These are phyloP conservation scores for Dasyprocta punctata DNA, from an alignment of 2,113 vertebrate species.

Conservation along the genomic window DNA sequence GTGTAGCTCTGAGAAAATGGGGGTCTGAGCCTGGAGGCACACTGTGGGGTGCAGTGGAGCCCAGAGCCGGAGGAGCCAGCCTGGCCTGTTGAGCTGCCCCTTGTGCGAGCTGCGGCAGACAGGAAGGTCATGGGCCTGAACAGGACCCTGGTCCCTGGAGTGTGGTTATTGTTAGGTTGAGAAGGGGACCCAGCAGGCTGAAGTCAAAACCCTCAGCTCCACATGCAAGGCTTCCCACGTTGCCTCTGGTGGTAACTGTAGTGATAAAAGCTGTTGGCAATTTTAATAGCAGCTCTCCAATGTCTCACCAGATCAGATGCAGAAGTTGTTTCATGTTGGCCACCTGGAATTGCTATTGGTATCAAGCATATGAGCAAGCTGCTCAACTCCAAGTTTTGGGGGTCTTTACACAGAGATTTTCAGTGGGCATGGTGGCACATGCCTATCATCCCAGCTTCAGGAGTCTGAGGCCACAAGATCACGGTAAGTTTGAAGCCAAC, in stretches of 20 bases:
- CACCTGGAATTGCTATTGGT: neutral
- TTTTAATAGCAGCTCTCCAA: too few relatives aligned
- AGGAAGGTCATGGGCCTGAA: neutral
- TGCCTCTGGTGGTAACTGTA: accelerated
- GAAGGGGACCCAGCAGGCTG: neutral
- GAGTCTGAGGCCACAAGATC: neutral
- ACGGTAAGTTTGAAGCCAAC: neutral
- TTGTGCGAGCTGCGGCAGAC: neutral
- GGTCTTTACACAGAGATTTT: neutral
- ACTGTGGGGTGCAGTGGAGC: too few relatives aligned
- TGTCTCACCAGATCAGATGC: neutral
- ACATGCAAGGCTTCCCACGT: neutral
- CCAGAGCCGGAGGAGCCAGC: neutral
- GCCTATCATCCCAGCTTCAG: neutral
- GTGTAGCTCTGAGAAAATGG: too few relatives aligned
- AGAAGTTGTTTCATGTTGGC: neutral
- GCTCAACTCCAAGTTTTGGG: neutral
- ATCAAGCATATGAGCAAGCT: accelerated
- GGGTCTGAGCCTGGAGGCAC: neutral
- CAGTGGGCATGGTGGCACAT: neutral
- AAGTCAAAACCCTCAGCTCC: neutral
- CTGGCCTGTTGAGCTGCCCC: neutral
- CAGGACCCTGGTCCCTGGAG: too few relatives aligned
- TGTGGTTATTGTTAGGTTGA: neutral
- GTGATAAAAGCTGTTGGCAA: neutral